phyloP scores from a whole-genome alignment of 2,113 vertebrate genomes.

The Stomatorhinus ivindoensis region DNA sequence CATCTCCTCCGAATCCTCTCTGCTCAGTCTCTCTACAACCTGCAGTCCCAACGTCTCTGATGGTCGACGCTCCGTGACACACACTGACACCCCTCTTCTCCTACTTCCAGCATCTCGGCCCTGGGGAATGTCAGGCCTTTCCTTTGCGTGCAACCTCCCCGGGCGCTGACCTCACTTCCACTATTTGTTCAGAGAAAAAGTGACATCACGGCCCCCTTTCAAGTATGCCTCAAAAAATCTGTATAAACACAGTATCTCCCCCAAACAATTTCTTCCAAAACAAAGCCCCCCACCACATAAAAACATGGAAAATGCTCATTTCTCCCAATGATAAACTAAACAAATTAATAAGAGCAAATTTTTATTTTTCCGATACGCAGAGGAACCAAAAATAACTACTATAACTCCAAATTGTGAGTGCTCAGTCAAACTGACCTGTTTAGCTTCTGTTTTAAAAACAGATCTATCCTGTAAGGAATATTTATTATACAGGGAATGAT shows the following conservation, averaged over 20 bases:
- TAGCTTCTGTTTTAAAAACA: background rate
- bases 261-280: background rate
- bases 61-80: background rate
- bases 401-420: background rate
- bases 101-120: background rate
- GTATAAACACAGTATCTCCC: background rate
- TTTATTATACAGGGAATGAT: background rate
- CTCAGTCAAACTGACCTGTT: background rate
- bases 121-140: background rate
- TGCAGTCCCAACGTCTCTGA: background rate
- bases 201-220: background rate
- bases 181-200: background rate
- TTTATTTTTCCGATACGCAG: background rate
- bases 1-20: background rate
- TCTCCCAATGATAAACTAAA: background rate
- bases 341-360: background rate
- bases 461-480: background rate
- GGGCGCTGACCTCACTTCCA: background rate
- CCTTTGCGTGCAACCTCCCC: background rate
- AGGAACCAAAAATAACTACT: background rate
- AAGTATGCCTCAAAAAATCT: background rate
- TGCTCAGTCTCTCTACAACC: background rate
- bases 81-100: background rate
- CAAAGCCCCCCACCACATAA: background rate
- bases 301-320: background rate